Evolutionary conservation across 2,113 vertebrate genomes (phyloP), one percentile per base, ranked within the genome.

Genomic region (Prunella fulvescens): DNA sequence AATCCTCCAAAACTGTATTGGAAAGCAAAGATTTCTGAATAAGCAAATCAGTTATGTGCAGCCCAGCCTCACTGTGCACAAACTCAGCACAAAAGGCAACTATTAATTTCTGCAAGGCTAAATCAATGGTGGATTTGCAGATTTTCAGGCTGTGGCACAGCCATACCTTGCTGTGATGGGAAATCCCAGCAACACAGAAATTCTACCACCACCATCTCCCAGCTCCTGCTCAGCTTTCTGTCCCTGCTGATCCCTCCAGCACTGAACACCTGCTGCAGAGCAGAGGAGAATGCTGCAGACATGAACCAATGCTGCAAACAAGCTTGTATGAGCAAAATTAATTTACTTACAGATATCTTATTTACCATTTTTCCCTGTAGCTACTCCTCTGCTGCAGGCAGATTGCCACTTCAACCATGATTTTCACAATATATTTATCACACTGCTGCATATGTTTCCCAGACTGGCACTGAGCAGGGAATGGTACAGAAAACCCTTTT

Each of bases 271-370:
- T 81, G 66, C 93, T 53, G 66, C 5, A 57, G 37, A 65, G 65
- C 77, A 33, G 28, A 67, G 61, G 48, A 91, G 65, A 61, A 86
- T 3, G 28, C 37, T 87, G 69, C 81, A 87, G 77, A 37, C 88
- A 64, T 0, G 1, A 89, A 67, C 39, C 33, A 84, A 84, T 84
- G 65, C 83, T 93, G 77, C 73, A 91, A 84, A 95, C 61, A 60
- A 93, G 89, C 94, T 92, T 87, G 57, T 81, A 76, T 57, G 66
- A 95, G 81, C 78, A 85, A 86, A 93, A 94, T 92, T 88, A 70
- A 94, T 91, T 82, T 89, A 85, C 89, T 93, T 85, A 87, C 42
- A 72, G 44, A 9, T 74, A 65, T 61, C 78, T 94, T 91, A 71
- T 87, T 95, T 87, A 65, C 84, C 65, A 28, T 89, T 93, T 91